Evolutionary conservation across 2,888 invertebrate genomes (phyloP).

Genomic region (Cyclophora albipunctata): DNA sequence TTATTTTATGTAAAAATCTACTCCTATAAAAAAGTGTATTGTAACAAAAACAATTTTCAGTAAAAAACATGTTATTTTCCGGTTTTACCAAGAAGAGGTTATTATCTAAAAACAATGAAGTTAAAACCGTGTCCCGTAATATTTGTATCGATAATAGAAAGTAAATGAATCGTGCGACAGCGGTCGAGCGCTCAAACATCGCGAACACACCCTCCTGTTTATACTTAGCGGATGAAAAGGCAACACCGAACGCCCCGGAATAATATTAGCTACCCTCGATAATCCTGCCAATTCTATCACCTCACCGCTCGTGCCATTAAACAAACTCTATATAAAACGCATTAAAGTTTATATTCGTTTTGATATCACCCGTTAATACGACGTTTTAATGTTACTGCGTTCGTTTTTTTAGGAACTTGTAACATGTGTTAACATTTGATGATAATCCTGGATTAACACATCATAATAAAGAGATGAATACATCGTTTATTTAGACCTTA

Average conservation of each 20-base stretch:
- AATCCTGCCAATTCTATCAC: slow-evolving; percentile 58
- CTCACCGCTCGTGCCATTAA: slow-evolving; percentile 24
- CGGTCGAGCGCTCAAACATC: slow-evolving; percentile 63
- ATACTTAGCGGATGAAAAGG: slow-evolving; percentile 75
- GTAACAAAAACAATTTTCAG: too few species aligned
- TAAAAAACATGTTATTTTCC: too few species aligned
- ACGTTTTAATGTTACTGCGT: slow-evolving; percentile 24
- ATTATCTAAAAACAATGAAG: too few species aligned
- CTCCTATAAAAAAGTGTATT: too few species aligned
- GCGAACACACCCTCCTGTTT: slow-evolving; percentile 72
- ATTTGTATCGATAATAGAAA: slow-evolving; percentile 40
- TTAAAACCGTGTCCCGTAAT: too few species aligned
- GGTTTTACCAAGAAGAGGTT: too few species aligned
- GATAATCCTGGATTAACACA: slow-evolving; percentile 75
- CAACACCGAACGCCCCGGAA: slow-evolving; percentile 73
- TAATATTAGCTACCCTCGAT: slow-evolving; percentile 75
- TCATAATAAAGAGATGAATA: slow-evolving; percentile 75
- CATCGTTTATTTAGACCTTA: slow-evolving; percentile 68
- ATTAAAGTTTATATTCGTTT: slow-evolving; percentile 34
- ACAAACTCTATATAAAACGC: slow-evolving; percentile 28
- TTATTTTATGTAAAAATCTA: too few species aligned
- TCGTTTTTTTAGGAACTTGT: slow-evolving; percentile 69
- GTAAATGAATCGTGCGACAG: slow-evolving; percentile 62
- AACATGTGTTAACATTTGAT: slow-evolving; percentile 76
- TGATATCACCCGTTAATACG: slow-evolving; percentile 9